Evolutionary conservation across 64 coral and sea anemone species (phyloP).

Genomic region (Actinia equina): DNA sequence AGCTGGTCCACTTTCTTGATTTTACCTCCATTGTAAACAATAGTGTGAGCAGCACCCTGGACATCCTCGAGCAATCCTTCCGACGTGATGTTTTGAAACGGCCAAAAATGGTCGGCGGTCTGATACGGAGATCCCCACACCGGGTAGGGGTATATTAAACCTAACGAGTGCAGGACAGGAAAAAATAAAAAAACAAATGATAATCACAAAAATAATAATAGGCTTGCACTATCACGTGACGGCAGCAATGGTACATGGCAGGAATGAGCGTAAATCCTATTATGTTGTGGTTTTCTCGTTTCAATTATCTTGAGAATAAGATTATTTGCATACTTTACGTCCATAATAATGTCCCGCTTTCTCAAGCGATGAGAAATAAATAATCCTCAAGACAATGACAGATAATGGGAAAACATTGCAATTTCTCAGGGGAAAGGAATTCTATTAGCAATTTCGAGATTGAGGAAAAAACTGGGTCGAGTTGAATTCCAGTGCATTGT

Average conservation of each 20-base stretch:
- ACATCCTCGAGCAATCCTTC: slow-evolving; percentile 43
- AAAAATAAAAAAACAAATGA: background rate
- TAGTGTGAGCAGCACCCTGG: slow-evolving; percentile 55
- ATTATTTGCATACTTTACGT: too few relatives aligned
- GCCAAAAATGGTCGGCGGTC: slow-evolving; percentile 84
- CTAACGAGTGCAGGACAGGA: background rate
- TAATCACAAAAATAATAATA: background rate
- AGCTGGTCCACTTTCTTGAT: slow-evolving; percentile 63
- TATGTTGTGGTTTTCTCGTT: too few relatives aligned
- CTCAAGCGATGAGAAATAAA: too few relatives aligned
- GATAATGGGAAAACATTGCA: too few relatives aligned
- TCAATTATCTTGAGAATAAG: too few relatives aligned
- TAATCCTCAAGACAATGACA: too few relatives aligned
- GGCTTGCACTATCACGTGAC: background rate
- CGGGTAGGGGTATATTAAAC: slow-evolving; percentile 39
- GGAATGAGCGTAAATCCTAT: too few relatives aligned
- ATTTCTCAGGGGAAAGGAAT: too few relatives aligned
- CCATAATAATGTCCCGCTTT: too few relatives aligned
- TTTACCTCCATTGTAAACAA: slow-evolving; percentile 58
- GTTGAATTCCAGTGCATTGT: too few relatives aligned
- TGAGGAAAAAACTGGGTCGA: too few relatives aligned
- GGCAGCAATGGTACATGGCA: background rate
- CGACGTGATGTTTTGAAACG: slow-evolving; percentile 61
- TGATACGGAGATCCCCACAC: slow-evolving; percentile 77
- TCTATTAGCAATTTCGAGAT: too few relatives aligned